These are phyloP conservation scores for Epirrhoe tristata DNA, from an alignment of 2,888 invertebrate genomes.

Conservation along the genomic window DNA sequence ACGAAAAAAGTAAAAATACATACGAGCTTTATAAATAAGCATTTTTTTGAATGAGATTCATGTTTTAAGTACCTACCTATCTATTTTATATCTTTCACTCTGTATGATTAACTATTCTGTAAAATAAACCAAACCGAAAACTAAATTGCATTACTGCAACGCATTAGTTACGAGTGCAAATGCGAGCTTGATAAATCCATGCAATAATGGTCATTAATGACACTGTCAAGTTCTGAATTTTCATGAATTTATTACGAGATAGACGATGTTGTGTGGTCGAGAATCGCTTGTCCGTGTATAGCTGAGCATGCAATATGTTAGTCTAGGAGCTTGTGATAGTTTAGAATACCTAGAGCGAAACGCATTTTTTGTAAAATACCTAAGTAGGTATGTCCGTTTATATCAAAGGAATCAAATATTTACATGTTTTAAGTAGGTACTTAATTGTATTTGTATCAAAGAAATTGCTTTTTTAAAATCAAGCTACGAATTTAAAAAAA, in stretches of 20 bases:
- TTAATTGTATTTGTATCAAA: too few species aligned
- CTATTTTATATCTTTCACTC: too few species aligned
- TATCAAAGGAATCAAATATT: too few species aligned
- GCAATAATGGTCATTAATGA: conserved; percentile 42
- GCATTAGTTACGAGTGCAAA: conserved; percentile 38
- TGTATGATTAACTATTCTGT: background rate
- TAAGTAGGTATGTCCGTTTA: background rate
- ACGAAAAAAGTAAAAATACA: too few species aligned
- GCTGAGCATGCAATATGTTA: conserved; percentile 24
- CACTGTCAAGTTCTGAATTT: conserved; percentile 38
- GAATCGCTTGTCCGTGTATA: conserved; percentile 34
- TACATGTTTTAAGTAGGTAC: too few species aligned
- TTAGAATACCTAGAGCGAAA: background rate
- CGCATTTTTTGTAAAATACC: background rate
- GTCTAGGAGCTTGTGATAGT: conserved; percentile 15
- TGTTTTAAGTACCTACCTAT: too few species aligned
- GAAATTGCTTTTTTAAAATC: too few species aligned
- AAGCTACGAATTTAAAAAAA: too few species aligned
- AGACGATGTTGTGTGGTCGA: conserved; percentile 26
- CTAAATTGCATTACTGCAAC: conserved; percentile 32
- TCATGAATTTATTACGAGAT: conserved; percentile 33
- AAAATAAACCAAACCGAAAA: conserved; percentile 15
- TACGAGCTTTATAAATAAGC: too few species aligned
- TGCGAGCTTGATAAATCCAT: conserved; percentile 37
- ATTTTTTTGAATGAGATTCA: too few species aligned